Evolutionary conservation across 2,113 vertebrate genomes (phyloP).

Genomic region (Herpailurus yagouaroundi): DNA sequence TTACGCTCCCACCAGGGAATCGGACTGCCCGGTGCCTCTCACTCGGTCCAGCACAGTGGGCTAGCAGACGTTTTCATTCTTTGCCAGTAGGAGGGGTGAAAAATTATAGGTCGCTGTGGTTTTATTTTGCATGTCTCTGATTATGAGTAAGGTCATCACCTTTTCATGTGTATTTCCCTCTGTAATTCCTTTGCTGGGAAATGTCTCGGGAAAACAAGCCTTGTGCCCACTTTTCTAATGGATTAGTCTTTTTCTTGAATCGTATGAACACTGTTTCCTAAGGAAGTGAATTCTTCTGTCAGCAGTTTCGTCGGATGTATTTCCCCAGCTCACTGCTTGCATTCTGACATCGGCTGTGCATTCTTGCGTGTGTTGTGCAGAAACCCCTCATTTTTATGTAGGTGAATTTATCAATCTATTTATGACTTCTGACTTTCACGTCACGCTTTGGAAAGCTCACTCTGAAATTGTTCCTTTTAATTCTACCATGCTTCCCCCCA

Average conservation of each 20-base stretch:
- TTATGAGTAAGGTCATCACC: not conserved
- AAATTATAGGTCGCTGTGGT: not conserved
- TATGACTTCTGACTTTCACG: not conserved
- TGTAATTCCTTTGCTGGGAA: constrained; percentile 1
- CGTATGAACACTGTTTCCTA: not conserved
- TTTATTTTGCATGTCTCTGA: not conserved
- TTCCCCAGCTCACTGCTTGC: not conserved
- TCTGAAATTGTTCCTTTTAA: constrained; percentile 12
- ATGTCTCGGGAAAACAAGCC: not conserved
- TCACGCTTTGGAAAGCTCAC: not conserved
- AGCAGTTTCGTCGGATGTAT: not conserved
- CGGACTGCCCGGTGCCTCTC: not conserved
- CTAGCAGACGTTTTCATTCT: not conserved
- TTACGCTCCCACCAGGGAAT: not conserved
- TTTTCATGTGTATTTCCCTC: not conserved
- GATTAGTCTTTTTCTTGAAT: not conserved
- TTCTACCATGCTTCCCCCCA: not conserved
- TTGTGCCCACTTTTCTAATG: not conserved
- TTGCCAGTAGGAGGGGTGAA: not conserved
- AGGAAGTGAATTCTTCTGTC: not conserved
- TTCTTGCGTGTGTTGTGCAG: not conserved
- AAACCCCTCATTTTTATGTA: not conserved
- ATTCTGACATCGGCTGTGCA: not conserved
- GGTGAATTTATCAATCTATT: not conserved
- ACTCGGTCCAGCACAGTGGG: fast-evolving